Percentiles rank a stretch among this genome's conserved stretches.
These are phyloP conservation scores for Aphodius granarius DNA, from an alignment of 2,888 invertebrate genomes.

Conservation along the genomic window DNA sequence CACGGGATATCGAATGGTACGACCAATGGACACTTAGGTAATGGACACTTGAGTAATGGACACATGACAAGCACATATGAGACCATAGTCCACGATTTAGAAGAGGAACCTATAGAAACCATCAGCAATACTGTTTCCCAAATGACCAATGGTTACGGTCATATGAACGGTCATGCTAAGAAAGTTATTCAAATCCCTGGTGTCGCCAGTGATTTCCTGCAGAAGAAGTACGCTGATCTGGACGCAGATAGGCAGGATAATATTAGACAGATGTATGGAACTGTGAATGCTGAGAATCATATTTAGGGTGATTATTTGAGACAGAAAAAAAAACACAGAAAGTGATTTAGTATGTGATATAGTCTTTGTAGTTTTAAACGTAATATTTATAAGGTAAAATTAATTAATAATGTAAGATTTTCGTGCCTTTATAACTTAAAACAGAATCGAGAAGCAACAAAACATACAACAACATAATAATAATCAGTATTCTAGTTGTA, in stretches of 20 bases:
- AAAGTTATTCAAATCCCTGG: slow-evolving; percentile 30
- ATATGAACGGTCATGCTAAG: slow-evolving; percentile 48
- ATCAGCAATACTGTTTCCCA: slow-evolving; percentile 45
- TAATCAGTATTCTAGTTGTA: slow-evolving; percentile 21
- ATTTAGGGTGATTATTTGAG: slow-evolving; percentile 37
- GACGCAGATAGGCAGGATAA: slow-evolving; percentile 39
- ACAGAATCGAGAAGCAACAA: not conserved
- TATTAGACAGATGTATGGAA: slow-evolving; percentile 44
- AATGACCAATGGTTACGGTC: slow-evolving; percentile 56
- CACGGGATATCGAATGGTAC: slow-evolving; percentile 23
- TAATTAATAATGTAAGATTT: slow-evolving; percentile 13
- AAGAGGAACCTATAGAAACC: slow-evolving; percentile 48
- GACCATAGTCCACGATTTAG: slow-evolving; percentile 44
- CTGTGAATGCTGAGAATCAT: slow-evolving; percentile 49
- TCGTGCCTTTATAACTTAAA: slow-evolving; percentile 19
- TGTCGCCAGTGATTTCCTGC: slow-evolving; percentile 30
- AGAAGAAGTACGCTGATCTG: slow-evolving; percentile 37
- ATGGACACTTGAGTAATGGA: slow-evolving; percentile 38
- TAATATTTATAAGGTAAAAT: not conserved
- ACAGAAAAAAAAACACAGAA: not conserved
- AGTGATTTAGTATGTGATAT: slow-evolving; percentile 25
- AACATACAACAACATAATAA: not conserved
- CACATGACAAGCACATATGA: slow-evolving; percentile 27
- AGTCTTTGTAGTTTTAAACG: slow-evolving; percentile 12
- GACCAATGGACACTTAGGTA: slow-evolving; percentile 24